Base-by-base conservation (phyloP, 1,140 invertebrate species). In the Arctopsyche grandis region DNA sequence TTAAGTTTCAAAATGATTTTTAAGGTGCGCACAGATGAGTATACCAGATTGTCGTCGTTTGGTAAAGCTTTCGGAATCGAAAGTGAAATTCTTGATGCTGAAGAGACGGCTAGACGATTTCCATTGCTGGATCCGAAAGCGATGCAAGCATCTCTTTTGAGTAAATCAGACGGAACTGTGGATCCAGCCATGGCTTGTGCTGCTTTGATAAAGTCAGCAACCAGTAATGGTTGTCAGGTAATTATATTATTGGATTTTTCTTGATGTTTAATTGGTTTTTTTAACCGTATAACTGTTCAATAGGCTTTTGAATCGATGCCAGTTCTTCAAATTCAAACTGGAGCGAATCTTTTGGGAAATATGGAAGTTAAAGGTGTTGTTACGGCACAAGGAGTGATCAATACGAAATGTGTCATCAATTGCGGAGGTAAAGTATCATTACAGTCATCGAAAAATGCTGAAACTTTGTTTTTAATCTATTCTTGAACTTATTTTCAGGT, bases 151-250 rank as follows among this genome's bases (percentile, higher is more conserved):
- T 92, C 94, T 0, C 86, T 98, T 0, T 95, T 94, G 84, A 92
- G 91, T n/a, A 93, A 95, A 0, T 90, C 90, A 19, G 96, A 97
- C 88, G 96, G 96, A 0, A 91, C 91, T 10, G 90, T 95, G 56
- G 96, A 97, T 86, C 95, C 96, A 0, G 90, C 93, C 0, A 94
- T 94, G 88, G 90, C 95, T 22, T 94, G 95, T 83, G 90, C 90
- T 9, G 93, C 95, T 0, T 87, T 97, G 1, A 91, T 91, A 0
- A 91, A 92, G 86, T 91, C 89, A 26, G 93, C 95, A 1, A 92
- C 89, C 0, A 70, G 26, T 19, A 89, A 91, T 77, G 95, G 94
- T 29, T 94, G 90, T 22, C 90, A 93, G 87, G 94, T 96, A 84
- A 86, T 70, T 5, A 60, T 75, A 48, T 48, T 16, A 29, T 73